A percentile compares a stretch with the other conserved stretches of the same genome.
Evolutionary conservation across 2,888 invertebrate species (phyloP).

Genomic region (Sphaerophoria rueppellii): DNA sequence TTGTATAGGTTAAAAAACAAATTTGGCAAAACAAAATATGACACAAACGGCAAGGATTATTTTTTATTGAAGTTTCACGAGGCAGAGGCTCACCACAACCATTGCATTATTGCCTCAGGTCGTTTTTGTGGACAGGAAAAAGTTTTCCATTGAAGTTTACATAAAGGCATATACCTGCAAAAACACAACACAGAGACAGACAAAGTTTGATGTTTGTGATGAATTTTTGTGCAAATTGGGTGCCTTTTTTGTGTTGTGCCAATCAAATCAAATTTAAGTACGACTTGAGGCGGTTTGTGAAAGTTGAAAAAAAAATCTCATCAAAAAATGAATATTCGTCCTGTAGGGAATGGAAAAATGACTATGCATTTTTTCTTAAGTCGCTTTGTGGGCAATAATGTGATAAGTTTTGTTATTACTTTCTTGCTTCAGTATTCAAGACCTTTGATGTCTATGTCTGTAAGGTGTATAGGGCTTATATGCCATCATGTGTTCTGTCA

Average conservation of each 20-base stretch:
- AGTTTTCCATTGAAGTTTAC: background rate
- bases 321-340: background rate
- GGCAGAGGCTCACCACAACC: background rate
- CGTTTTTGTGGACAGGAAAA: background rate
- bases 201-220: background rate
- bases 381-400: too few species aligned
- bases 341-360: background rate
- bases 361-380: too few species aligned
- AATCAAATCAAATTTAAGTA: background rate
- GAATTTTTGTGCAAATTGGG: conserved; percentile 2
- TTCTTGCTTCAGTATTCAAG: too few species aligned
- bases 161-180: background rate
- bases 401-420: too few species aligned
- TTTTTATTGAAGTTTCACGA: background rate
- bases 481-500: too few species aligned
- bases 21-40: background rate
- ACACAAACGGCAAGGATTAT: background rate
- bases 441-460: too few species aligned
- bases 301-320: background rate
- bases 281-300: background rate
- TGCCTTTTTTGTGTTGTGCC: background rate
- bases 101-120: background rate
- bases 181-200: background rate
- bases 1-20: background rate
- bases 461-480: too few species aligned